phyloP scores from a whole-genome alignment of 2,888 invertebrate species.

The Eurois occulta region DNA sequence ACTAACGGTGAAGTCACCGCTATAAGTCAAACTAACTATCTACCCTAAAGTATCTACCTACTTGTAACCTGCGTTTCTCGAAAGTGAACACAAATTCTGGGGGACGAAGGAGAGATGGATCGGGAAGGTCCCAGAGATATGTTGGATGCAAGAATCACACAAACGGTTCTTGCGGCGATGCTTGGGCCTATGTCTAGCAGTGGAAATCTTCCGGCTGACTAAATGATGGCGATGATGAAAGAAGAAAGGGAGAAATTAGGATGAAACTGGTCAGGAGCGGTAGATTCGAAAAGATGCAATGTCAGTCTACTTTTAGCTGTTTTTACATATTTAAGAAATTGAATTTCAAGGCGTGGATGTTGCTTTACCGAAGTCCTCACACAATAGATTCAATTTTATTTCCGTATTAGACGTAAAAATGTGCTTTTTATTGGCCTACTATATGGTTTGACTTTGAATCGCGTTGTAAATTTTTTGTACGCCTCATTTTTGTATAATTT shows the following conservation, averaged over 20 bases:
- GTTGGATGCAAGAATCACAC: neutral
- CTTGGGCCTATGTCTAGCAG: neutral
- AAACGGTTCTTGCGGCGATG: neutral
- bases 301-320: neutral
- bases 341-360: neutral
- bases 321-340: neutral
- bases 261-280: neutral
- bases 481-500: neutral
- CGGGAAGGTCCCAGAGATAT: neutral
- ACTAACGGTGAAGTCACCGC: neutral
- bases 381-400: neutral
- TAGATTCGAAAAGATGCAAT: neutral
- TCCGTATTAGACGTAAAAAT: neutral
- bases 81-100: neutral
- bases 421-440: neutral
- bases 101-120: neutral
- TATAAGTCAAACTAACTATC: neutral
- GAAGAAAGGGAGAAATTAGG: neutral
- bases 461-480: neutral
- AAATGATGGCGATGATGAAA: neutral
- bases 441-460: conserved; percentile 1
- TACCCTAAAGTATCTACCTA: neutral
- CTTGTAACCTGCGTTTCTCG: neutral
- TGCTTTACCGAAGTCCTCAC: neutral
- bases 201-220: neutral